Base-by-base conservation (phyloP, 2,888 invertebrate genomes). In the Spisula solida region DNA sequence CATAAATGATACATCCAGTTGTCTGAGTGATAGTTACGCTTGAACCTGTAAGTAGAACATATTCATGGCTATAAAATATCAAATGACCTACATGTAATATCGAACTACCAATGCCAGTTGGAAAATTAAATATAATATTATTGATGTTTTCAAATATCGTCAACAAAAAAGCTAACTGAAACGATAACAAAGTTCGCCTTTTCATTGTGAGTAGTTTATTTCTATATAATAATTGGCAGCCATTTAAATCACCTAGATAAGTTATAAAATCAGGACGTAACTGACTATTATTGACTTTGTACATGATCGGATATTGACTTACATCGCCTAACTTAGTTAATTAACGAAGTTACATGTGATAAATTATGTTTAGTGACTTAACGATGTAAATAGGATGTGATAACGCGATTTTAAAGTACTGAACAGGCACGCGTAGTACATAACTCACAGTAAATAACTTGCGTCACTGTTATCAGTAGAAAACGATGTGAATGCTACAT, bases 191-290 rank as follows among this genome's bases (percentile, higher is more conserved):
- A 10, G n/a, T 25, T 66, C 25, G 10, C 60, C 60, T n/a, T 25
- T 66, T 66, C 60, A 66, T 25, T 66, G 60, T 25, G 25, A 25
- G 60, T 10, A 0, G 8, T n/a, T 66, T 8, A 41, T 41, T 41
- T 41, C 8, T 25, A 16, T 66, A n/a, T 66, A 10, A 66, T 66
- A 66, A 66, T 25, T 66, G 25, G 25, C 60, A 25, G n/a, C 25
- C 25, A 66, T 66, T 66, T 66, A 66, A 66, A 66, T 66, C 60
- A 25, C 10, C n/a, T n/a, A 66, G 60, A 66, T 66, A 66, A 66
- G 25, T 66, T 25, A 12, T 25, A 8, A 66, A 66, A 66, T 66
- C 60, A 1, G 60, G n/a, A 25, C 60, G 25, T 25, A 66, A n/a
- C n/a, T 66, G 25, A 66, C 60, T n/a, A 8, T 25, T 25, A 66